phyloP scores from a whole-genome alignment of 1,140 invertebrate species.

The Drosophila orena region DNA sequence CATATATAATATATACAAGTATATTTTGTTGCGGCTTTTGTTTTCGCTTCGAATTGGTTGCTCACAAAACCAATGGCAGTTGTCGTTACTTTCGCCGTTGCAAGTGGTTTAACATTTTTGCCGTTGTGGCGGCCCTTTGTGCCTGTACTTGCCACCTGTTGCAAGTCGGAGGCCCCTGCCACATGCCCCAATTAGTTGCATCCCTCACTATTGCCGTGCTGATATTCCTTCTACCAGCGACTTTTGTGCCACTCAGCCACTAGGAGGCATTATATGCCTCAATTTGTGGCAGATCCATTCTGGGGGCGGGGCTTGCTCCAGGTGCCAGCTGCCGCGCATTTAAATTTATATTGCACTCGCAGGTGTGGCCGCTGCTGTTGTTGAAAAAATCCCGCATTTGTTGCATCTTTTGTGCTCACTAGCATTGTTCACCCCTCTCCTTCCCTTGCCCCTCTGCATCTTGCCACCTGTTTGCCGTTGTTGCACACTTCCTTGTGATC shows the following conservation, averaged over 20 bases:
- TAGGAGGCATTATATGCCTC: no score
- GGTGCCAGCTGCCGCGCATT: neutral
- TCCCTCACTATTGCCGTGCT: neutral
- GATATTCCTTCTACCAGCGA: no score
- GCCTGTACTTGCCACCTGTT: neutral
- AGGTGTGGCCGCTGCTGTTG: slow-evolving; percentile 7
- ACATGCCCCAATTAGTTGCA: neutral
- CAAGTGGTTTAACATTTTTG: slow-evolving; percentile 8
- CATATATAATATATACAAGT: neutral
- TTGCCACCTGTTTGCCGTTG: neutral
- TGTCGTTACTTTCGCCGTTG: slow-evolving; percentile 6
- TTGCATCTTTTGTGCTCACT: slow-evolving; percentile 26
- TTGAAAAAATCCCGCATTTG: slow-evolving; percentile 8
- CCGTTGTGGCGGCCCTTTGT: neutral
- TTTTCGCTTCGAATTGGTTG: slow-evolving; percentile 13
- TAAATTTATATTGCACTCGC: slow-evolving; percentile 5
- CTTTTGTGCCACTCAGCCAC: no score
- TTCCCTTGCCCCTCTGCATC: neutral
- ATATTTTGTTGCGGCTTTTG: slow-evolving; percentile 13
- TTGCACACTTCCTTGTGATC: neutral
- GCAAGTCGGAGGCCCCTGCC: neutral
- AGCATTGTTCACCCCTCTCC: slow-evolving; percentile 12
- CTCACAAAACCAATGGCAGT: neutral
- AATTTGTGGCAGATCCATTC: neutral
- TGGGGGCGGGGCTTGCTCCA: neutral